Evolutionary conservation across 35 echinoderm and acorn worm genomes (phyloP), one percentile per base, ranked within the genome.

Genomic region (Acanthaster planci): DNA sequence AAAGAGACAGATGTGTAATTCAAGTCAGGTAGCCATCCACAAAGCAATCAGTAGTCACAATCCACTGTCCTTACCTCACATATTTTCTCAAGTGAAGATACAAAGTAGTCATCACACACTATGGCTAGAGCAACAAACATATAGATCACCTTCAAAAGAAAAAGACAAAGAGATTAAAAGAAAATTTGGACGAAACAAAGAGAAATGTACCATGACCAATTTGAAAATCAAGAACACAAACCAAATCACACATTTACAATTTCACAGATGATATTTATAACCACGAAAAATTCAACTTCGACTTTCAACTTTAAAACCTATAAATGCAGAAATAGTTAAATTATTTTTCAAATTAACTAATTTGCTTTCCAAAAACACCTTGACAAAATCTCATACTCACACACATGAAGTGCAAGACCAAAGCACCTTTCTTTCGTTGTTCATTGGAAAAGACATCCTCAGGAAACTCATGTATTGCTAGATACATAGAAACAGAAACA

Each of bases 51-150:
- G 76, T 6, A 3, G 5, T 80, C 38, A 39, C 39, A 31, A 40
- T 80, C 18, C 38, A 35, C 26, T 1, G 21, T 12, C 38, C 90
- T 99, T 94, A 99, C 96, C 92, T 91, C 85, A 80, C 96, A 99
- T 32, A 99, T 94, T 75, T 99, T 99, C 79, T 99, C 96, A 51
- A 99, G 84, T 14, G 96, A 99, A 76, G 96, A 93, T 2, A 99
- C 96, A 77, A 99, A 99, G 67, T 92, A 99, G 67, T 99, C 96
- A 81, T 99, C 96, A 88, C 96, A 99, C 7, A 99, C 96, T 40
- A 99, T 91, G 7, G 96, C 96, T 60, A 99, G 83, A 38, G 96
- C 96, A 82, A 99, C 38, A 67, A 99, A 99, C 96, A 99, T 99
- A 40, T 99, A 99, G 75, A 99, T 84, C 32, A 89, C 96, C 92